Base-by-base conservation (phyloP, 1,140 invertebrate genomes). In the Mizuhopecten yessoensis region DNA sequence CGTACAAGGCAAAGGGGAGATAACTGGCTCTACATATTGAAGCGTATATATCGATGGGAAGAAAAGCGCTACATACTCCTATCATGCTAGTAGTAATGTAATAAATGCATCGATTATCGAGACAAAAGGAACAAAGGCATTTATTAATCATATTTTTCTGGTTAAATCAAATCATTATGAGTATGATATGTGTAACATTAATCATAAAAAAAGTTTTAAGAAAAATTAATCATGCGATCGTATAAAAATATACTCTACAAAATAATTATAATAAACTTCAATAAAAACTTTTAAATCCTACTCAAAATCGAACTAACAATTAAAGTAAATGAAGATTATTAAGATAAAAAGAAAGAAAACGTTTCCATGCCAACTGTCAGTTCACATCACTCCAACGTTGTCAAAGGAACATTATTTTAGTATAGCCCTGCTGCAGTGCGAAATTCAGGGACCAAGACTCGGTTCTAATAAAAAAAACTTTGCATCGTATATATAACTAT, bases 21-120 rank as follows among this genome's bases (percentile, higher is more conserved):
- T 75, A 75, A 75, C 23, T 75, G 45, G 23, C 57, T 75, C 57
- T 75, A 75, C 57, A 75, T n/a, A 75, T 75, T 23, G 23, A 75
- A 75, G 57, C 57, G 57, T 75, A 75, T n/a, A n/a, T 75, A 75
- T 75, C n/a, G 57, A 75, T 29, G 57, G 57, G 57, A 75, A 75
- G 57, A 75, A 75, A 75, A 75, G 57, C 57, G 57, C 57, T 75
- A 75, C 23, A n/a, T 75, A 29, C 57, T 75, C 57, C 57, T 75
- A 75, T 75, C 57, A 75, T 75, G 57, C 57, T 75, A 75, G n/a
- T 75, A 75, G 57, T 75, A 75, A 29, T 75, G 29, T 75, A 29
- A 75, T 75, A 75, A 75, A 75, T 75, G 57, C 57, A 75, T 75
- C 57, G 29, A 75, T 29, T n/a, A 29, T n/a, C 29, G 9, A n/a